Conservation (phyloP, 1,140 invertebrate species). For the Paraescarpia echinospica region DNA sequence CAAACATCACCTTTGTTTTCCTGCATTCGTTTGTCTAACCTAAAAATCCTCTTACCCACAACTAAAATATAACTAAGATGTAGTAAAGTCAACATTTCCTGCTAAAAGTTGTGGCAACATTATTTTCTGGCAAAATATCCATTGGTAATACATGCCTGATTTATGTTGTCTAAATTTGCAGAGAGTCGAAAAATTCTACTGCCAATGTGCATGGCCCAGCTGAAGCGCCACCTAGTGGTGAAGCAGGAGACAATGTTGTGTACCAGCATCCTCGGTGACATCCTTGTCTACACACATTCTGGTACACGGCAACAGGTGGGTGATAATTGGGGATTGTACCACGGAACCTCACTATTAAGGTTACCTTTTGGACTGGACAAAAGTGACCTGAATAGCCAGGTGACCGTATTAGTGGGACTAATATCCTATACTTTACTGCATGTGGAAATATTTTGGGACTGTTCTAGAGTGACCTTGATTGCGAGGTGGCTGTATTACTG, state of each 20-base stretch:
- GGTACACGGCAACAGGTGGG: slow-evolving; percentile 30
- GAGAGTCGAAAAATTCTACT: slow-evolving; percentile 48
- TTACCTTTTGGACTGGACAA: too few species aligned
- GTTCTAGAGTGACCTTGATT: too few species aligned
- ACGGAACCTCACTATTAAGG: too few species aligned
- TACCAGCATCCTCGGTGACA: slow-evolving; percentile 43
- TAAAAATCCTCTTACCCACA: background rate
- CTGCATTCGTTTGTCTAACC: background rate
- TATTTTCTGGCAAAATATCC: background rate
- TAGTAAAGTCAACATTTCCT: background rate
- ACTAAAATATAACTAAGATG: background rate
- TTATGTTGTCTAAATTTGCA: background rate
- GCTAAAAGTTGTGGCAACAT: background rate
- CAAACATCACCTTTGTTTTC: too few species aligned
- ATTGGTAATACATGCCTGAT: background rate
- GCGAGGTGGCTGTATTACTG: too few species aligned
- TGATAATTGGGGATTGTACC: background rate
- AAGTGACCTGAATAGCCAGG: too few species aligned
- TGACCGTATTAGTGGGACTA: too few species aligned
- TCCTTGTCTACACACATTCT: slow-evolving; percentile 31
- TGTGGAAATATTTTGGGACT: too few species aligned
- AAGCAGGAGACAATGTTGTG: slow-evolving; percentile 59
- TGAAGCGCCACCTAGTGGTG: slow-evolving; percentile 58
- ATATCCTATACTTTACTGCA: too few species aligned
- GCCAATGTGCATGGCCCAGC: slow-evolving; percentile 39